These are phyloP conservation scores for Aurelia sp. DNA, from an alignment of 30 jellyfish, hydroid and myxozoan genomes.

Conservation along the genomic window DNA sequence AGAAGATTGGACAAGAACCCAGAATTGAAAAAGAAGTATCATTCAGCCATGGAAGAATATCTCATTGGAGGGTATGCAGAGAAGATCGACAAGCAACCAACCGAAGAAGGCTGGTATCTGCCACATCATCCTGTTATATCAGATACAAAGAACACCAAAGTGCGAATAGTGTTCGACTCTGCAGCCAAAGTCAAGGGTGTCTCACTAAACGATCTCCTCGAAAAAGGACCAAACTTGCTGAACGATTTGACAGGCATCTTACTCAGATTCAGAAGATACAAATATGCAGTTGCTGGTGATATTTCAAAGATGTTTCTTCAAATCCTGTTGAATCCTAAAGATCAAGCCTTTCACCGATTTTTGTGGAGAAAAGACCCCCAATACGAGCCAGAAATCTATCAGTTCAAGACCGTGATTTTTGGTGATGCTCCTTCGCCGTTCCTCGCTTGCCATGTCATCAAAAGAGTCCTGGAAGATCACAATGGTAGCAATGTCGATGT, in stretches of 20 bases:
- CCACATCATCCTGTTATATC: too few species aligned
- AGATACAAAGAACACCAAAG: constrained; percentile 1
- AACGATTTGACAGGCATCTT: constrained; percentile 48
- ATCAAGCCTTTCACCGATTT: constrained; percentile 40
- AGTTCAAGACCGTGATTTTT: constrained; percentile 39
- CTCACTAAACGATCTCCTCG: too few species aligned
- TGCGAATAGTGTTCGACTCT: not conserved
- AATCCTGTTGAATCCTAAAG: too few species aligned
- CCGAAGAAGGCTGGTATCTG: too few species aligned
- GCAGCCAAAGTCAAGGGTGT: too few species aligned
- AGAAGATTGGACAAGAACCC: not conserved
- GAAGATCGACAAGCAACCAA: too few species aligned
- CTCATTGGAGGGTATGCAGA: too few species aligned
- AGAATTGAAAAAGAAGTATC: too few species aligned
- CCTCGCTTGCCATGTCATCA: constrained; percentile 36
- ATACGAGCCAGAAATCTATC: constrained; percentile 34
- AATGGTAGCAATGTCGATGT: constrained; percentile 32
- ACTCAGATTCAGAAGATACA: constrained; percentile 46
- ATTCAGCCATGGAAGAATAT: too few species aligned
- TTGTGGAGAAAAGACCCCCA: constrained; percentile 49
- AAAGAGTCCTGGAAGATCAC: constrained; percentile 42
- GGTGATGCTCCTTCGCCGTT: constrained; percentile 55
- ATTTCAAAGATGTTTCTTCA: too few species aligned
- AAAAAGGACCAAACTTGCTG: constrained; percentile 18
- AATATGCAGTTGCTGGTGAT: constrained; percentile 20